Evolutionary conservation across 92 coral and sea anemone genomes (phyloP), one percentile per base, ranked within the genome.

Genomic region (Galaxea fascicularis): DNA sequence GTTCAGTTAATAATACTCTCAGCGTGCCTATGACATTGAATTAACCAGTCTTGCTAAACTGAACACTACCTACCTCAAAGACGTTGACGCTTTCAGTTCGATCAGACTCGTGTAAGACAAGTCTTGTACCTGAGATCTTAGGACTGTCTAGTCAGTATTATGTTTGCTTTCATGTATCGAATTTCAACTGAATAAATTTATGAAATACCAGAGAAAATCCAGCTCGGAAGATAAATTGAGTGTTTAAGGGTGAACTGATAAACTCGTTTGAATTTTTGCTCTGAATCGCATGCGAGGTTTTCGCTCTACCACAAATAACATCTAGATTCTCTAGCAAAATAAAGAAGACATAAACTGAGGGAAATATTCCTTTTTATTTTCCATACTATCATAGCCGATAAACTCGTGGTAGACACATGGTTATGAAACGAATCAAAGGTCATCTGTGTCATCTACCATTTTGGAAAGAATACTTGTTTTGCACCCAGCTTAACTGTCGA

Each of bases 171-270:
- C 10, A 20, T 63, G 71, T 77, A 77, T 77, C 67, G 57, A 25
- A 63, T 77, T 77, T 77, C 82, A 77, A 25, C 71, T 77, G 82
- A 62, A 77, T 62, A 77, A 31, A 77, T 77, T 63, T 63, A 63
- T 41, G 71, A 31, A 31, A 76, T 76, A 6, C 41, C 6, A 15
- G 16, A 62, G 44, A 62, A 77, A 59, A 77, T 25, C 71, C 24
- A 41, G 13, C 25, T 46, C 7, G 6, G 54, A 77, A 77, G 62
- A 60, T 70, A 30, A 16, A 29, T 0, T 14, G 71, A 66, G 44
- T 15, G 9, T 45, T 44, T 51, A 11, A 30, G 29, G 10, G 26
- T 8, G 41, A 35, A 35, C 41, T 35, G 41, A 35, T 35, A 35
- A 6, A 2, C 41, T 35, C 41, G 2, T 35, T 35, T 35, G 41